Base-by-base conservation (phyloP, 2,888 invertebrate genomes). In the Ectobius pallidus region DNA sequence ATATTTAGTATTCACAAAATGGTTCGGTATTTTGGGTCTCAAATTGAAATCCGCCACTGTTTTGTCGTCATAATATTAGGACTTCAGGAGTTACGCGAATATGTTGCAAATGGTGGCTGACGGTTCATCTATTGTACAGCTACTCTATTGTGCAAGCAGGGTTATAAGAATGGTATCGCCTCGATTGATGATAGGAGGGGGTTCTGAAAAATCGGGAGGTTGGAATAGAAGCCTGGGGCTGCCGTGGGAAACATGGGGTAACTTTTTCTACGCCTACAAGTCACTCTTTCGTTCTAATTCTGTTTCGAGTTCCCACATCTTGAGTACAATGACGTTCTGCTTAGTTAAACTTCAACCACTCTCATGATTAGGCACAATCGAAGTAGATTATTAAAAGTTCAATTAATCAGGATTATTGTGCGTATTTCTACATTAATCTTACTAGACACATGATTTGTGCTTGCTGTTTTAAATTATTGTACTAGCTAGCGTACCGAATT, bases 31-130 rank as follows among this genome's bases (percentile, higher is more conserved):
- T n/a, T n/a, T n/a, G n/a, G n/a, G n/a, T n/a, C n/a, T n/a, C n/a
- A n/a, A n/a, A n/a, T n/a, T n/a, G n/a, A 4, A 4, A 46, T 7
- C 58, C 58, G 58, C 58, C 58, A 58, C 58, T 58, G 58, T 30
- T 58, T n/a, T n/a, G n/a, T n/a, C n/a, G n/a, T n/a, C n/a, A n/a
- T n/a, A n/a, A n/a, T n/a, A n/a, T n/a, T n/a, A n/a, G 27, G 25
- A 27, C 27, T 27, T 7, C 27, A 58, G 30, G 30, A 58, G 58
- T 58, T 58, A 58, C n/a, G 30, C 14, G 58, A 30, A 58, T 58
- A 65, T 30, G 30, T 65, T 44, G 44, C 65, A 65, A 65, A 65
- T 65, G 65, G 42, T 44, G 46, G 65, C 65, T 65, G 65, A 65
- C 65, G 65, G 46, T 46, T 44, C 27, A 46, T 32, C 44, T 27